phyloP scores from a whole-genome alignment of 2,797 vertebrate genomes.

The Eurystomus glaucurus region DNA sequence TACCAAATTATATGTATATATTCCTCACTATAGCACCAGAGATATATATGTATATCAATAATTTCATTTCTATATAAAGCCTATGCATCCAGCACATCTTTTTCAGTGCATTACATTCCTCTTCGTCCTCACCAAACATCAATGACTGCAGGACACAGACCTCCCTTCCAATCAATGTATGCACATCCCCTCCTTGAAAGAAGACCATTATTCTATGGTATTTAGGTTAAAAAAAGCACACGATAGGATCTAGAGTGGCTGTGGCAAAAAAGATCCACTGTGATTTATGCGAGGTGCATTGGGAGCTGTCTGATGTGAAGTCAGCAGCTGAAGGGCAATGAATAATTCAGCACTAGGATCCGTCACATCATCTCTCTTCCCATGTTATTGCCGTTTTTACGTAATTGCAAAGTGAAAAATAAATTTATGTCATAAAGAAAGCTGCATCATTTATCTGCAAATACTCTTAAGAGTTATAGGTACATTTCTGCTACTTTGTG shows the following conservation, averaged over 20 bases:
- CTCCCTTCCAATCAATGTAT: constrained; percentile 27
- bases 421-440: constrained; percentile 85
- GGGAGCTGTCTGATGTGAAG: constrained; percentile 80
- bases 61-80: neutral
- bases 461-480: constrained; percentile 51
- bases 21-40: neutral
- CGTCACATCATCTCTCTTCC: constrained; percentile 78
- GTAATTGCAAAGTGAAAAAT: constrained; percentile 84
- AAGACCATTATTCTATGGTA: constrained; percentile 60
- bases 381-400: constrained; percentile 82
- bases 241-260: constrained; percentile 65
- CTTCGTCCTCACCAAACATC: neutral
- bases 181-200: neutral
- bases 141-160: constrained; percentile 2
- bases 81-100: neutral
- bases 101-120: neutral
- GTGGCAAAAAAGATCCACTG: constrained; percentile 69
- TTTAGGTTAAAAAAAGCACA: constrained; percentile 72
- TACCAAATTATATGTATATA: neutral
- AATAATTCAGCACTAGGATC: constrained; percentile 82
- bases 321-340: constrained; percentile 81
- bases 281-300: constrained; percentile 78
- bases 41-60: neutral
- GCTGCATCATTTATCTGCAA: constrained; percentile 75
- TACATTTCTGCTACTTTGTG: constrained; percentile 44